phyloP scores from a whole-genome alignment of 2,888 invertebrate genomes.

The Melolontha melolontha region DNA sequence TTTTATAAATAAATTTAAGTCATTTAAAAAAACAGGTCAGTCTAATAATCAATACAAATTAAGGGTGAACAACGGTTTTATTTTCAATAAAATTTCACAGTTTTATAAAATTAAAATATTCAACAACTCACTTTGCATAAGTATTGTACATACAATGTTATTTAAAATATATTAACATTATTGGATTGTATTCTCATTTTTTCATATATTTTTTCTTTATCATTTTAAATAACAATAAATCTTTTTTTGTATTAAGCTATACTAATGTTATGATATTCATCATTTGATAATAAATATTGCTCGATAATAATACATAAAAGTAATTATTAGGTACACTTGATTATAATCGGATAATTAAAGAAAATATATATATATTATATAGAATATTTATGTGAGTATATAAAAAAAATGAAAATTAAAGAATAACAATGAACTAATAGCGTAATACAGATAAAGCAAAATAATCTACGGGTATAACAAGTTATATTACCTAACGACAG shows the following conservation, averaged over 20 bases:
- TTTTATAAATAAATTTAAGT: too few relatives aligned
- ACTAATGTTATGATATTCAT: constrained; percentile 21
- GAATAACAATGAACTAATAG: constrained; percentile 10
- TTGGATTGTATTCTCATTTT: constrained; percentile 36
- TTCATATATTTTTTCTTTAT: constrained; percentile 4
- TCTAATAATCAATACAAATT: neutral
- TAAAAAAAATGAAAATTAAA: constrained; percentile 5
- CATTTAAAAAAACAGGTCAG: too few relatives aligned
- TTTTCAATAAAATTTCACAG: constrained; percentile 47
- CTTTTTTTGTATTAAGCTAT: constrained; percentile 25
- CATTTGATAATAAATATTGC: constrained; percentile 40
- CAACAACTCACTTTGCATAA: constrained; percentile 48
- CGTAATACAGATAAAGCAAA: constrained; percentile 20
- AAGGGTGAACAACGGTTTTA: constrained; percentile 50
- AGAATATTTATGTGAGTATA: neutral
- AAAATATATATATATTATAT: too few relatives aligned
- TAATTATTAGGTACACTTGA: constrained; percentile 12
- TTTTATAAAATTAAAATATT: constrained; percentile 50
- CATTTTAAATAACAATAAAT: constrained; percentile 25
- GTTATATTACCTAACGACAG: constrained; percentile 25
- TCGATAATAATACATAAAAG: constrained; percentile 31
- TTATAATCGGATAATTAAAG: too few relatives aligned
- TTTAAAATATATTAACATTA: constrained; percentile 45
- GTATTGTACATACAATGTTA: constrained; percentile 43
- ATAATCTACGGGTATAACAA: constrained; percentile 15